phyloP scores from a whole-genome alignment of 2,888 invertebrate species.

The Dyspetes luteomarginatus region DNA sequence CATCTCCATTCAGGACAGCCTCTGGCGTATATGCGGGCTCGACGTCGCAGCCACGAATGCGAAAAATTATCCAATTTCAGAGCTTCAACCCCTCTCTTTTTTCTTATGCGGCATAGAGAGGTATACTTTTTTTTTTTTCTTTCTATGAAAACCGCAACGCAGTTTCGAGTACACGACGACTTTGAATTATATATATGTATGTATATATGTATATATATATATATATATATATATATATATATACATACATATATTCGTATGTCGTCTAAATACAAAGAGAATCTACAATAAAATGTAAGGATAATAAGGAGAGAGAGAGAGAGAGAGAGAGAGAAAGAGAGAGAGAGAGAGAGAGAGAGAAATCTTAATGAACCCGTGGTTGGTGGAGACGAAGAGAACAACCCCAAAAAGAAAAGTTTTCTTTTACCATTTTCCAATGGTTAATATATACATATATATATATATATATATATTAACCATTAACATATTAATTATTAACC shows the following conservation, averaged over 20 bases:
- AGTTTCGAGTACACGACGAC: neutral
- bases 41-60: constrained; percentile 55
- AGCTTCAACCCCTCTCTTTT: constrained; percentile 39
- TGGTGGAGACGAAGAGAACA: constrained; percentile 7
- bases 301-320: no score
- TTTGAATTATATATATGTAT: neutral
- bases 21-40: neutral
- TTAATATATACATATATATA: no score
- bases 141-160: constrained; percentile 26
- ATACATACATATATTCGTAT: neutral
- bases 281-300: constrained; percentile 48
- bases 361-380: constrained; percentile 49
- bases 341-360: no score
- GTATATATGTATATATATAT: neutral
- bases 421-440: neutral
- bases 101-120: neutral
- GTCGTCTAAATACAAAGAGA: neutral
- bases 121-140: constrained; percentile 41
- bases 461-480: no score
- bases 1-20: constrained; percentile 14
- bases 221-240: neutral
- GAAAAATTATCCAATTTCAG: constrained; percentile 67
- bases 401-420: constrained; percentile 29
- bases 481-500: no score
- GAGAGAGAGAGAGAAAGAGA: constrained; percentile 11